phyloP scores from a whole-genome alignment of 2,113 vertebrate genomes.

The Entomyzon cyanotis region DNA sequence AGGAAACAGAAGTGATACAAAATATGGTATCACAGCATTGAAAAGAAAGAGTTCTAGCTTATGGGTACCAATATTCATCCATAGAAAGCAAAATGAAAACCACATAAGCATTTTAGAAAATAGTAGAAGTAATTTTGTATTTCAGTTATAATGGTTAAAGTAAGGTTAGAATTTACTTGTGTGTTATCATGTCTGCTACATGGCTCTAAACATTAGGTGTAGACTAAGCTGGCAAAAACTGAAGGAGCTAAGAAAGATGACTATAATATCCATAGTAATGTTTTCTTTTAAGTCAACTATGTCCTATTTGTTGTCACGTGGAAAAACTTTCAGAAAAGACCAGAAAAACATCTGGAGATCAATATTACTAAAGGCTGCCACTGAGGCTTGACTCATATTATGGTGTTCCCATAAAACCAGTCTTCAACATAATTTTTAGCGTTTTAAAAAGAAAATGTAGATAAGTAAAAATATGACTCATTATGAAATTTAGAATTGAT shows the following conservation, averaged over 20 bases:
- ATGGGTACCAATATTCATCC: rapidly evolving
- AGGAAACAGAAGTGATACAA: not conserved
- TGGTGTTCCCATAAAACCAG: not conserved
- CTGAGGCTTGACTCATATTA: not conserved
- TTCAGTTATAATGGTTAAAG: not conserved
- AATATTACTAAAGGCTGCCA: not conserved
- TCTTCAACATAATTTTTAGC: not conserved
- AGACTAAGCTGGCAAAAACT: not conserved
- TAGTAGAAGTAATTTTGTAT: not conserved
- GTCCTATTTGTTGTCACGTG: not conserved
- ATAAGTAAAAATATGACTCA: not conserved
- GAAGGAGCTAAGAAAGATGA: not conserved
- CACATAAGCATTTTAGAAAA: not conserved
- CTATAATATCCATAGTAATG: not conserved
- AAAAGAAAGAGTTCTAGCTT: not conserved
- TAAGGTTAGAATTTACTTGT: not conserved
- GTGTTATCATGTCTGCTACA: not conserved
- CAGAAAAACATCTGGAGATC: not conserved
- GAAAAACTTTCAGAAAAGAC: not conserved
- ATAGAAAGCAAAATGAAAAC: not conserved
- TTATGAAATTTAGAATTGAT: not conserved
- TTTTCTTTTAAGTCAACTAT: not conserved
- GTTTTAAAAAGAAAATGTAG: not conserved
- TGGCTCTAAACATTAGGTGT: not conserved
- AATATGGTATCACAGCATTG: not conserved